Evolutionary conservation across 1,140 invertebrate genomes (phyloP).

Genomic region (Sitobion miscanthi): DNA sequence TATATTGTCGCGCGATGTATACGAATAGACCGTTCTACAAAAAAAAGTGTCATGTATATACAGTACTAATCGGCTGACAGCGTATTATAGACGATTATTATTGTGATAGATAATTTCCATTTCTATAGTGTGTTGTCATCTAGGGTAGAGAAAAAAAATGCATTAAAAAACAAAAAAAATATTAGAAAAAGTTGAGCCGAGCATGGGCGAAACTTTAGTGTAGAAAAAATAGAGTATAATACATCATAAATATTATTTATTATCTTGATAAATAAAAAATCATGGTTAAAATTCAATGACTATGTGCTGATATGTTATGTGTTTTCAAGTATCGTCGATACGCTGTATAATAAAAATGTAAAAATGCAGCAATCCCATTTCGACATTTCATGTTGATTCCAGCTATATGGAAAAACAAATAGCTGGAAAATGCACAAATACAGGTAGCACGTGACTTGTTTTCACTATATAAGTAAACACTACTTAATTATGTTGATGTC

Average conservation of each 20-base stretch:
- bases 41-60: not conserved
- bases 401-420: not conserved
- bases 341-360: not conserved
- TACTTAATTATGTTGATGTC: not conserved
- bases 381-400: not conserved
- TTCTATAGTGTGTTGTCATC: not conserved
- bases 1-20: not conserved
- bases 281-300: not conserved
- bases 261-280: not conserved
- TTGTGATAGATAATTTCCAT: not conserved
- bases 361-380: not conserved
- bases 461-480: not conserved
- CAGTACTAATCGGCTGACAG: not conserved
- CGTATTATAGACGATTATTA: not conserved
- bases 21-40: not conserved
- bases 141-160: not conserved
- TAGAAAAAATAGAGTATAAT: not conserved
- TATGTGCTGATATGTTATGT: not conserved
- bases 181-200: not conserved
- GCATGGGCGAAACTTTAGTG: not conserved
- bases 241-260: not conserved
- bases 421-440: not conserved
- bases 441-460: not conserved
- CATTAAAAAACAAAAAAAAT: too few relatives aligned
- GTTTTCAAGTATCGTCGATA: not conserved